A percentile compares a stretch with the other conserved stretches of the same genome.
phyloP scores from a whole-genome alignment of 2,113 vertebrate species.

The Nanorana parkeri region DNA sequence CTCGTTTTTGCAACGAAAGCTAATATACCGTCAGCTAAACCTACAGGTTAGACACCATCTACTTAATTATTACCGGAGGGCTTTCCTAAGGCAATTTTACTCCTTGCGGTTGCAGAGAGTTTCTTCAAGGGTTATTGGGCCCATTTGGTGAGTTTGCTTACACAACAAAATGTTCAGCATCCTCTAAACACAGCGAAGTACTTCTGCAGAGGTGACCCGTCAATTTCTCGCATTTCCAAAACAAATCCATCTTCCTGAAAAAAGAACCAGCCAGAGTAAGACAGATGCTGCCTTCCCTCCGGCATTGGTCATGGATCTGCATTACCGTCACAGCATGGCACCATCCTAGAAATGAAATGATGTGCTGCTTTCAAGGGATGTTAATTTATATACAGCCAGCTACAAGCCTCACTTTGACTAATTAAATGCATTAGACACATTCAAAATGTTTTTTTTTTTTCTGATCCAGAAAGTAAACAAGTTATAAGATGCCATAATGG shows the following conservation, averaged over 20 bases:
- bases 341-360: conserved; percentile 23
- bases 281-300: conserved; percentile 54
- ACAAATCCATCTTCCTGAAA: conserved; percentile 44
- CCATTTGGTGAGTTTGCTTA: background rate
- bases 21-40: no score
- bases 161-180: no score
- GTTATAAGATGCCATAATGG: background rate
- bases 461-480: background rate
- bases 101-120: background rate
- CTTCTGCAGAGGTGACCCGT: conserved; percentile 27
- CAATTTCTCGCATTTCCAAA: conserved; percentile 3
- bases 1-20: no score
- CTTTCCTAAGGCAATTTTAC: no score
- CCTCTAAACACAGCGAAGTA: background rate
- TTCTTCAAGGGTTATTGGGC: background rate
- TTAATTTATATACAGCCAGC: conserved; percentile 31
- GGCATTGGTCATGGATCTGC: conserved; percentile 47
- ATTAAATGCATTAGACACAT: conserved; percentile 8
- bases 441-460: background rate
- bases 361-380: conserved; percentile 1
- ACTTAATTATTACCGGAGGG: no score
- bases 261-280: conserved; percentile 56
- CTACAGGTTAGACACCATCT: no score
- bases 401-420: conserved; percentile 23
- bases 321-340: conserved; percentile 47